Evolutionary conservation across 2,888 invertebrate genomes (phyloP).

Genomic region (Drosophila mettleri): DNA sequence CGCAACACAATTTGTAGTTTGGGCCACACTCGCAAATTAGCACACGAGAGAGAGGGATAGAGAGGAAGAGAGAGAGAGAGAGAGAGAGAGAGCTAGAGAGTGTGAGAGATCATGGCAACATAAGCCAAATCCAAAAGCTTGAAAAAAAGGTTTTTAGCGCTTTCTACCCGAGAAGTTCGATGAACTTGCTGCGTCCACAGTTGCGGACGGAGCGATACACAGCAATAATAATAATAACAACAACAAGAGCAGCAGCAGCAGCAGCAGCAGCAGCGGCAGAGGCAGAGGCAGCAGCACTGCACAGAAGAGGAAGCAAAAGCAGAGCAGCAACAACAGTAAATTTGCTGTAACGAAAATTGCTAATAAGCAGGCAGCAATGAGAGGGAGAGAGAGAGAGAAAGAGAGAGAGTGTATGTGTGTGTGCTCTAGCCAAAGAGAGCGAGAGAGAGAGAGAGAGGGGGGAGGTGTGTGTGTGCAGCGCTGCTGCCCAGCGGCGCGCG

Average conservation of each 20-base stretch:
- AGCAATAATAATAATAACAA: constrained; percentile 44
- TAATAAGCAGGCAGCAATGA: constrained; percentile 55
- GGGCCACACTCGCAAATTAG: constrained; percentile 38
- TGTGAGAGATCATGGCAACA: constrained; percentile 39
- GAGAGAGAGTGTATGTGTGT: constrained; percentile 3
- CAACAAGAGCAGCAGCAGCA: constrained; percentile 36
- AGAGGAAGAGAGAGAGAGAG: not conserved
- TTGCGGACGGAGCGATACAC: constrained; percentile 58
- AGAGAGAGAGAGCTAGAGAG: not conserved
- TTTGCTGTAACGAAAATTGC: constrained; percentile 66
- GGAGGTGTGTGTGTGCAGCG: constrained; percentile 20
- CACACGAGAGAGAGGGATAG: constrained; percentile 1
- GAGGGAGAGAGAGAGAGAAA: constrained; percentile 7
- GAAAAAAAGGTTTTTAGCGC: constrained; percentile 51
- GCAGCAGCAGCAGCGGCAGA: constrained; percentile 25
- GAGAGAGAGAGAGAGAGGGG: not conserved
- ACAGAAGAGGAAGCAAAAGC: no score
- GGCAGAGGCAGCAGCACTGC: constrained; percentile 29
- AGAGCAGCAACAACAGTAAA: constrained; percentile 34
- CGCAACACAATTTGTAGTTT: constrained; percentile 18
- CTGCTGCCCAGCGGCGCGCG: constrained; percentile 68
- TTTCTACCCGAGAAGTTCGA: constrained; percentile 72
- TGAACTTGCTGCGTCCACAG: constrained; percentile 71
- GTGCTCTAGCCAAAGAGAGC: constrained; percentile 11
- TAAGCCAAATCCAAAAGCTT: constrained; percentile 45